phyloP scores from a whole-genome alignment of 2,797 vertebrate genomes.

The Sylvia borin region DNA sequence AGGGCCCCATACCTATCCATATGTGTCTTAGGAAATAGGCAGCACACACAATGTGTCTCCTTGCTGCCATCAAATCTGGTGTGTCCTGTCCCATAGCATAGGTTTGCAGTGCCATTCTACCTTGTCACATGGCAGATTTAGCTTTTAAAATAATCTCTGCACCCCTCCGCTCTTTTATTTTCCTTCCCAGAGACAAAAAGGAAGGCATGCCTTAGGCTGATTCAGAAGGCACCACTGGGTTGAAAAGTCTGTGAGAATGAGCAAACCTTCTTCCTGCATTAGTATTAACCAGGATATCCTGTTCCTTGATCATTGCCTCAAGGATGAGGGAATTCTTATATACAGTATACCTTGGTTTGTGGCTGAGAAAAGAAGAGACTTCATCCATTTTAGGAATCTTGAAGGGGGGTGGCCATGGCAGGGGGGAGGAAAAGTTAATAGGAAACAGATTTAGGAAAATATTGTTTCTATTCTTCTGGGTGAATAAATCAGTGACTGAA shows the following conservation, averaged over 20 bases:
- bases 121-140: not conserved
- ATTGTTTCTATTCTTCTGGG: conserved; percentile 40
- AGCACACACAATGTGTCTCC: rapidly evolving
- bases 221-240: conserved; percentile 35
- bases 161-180: rapidly evolving
- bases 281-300: conserved; percentile 66
- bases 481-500: conserved; percentile 46
- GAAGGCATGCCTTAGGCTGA: not conserved
- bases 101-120: not conserved
- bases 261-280: conserved; percentile 46
- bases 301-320: conserved; percentile 48
- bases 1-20: not conserved
- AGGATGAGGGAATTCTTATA: conserved; percentile 45
- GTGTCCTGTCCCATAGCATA: rapidly evolving
- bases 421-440: conserved; percentile 48
- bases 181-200: not conserved
- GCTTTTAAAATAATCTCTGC: not conserved
- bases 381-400: conserved; percentile 59
- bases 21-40: not conserved
- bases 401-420: conserved; percentile 11
- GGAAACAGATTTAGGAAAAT: conserved; percentile 66
- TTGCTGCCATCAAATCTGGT: rapidly evolving
- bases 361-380: conserved; percentile 56
- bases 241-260: conserved; percentile 56
- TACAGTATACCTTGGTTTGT: conserved; percentile 33